Base-by-base conservation (phyloP, 2,113 vertebrate species). In the Cebus imitator region DNA sequence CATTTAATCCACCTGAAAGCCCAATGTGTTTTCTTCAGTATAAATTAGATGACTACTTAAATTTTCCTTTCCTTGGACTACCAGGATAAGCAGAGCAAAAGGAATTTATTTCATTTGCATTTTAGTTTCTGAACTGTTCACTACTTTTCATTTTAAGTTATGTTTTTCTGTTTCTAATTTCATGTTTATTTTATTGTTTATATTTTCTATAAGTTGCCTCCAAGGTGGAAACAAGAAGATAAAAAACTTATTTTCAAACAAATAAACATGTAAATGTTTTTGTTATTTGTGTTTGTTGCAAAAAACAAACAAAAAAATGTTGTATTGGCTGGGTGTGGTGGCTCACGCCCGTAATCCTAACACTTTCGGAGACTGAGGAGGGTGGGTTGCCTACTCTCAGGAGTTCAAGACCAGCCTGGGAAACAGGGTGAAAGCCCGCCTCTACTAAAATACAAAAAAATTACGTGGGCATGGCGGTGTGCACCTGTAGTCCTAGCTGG, bases 391-490 rank as follows among this genome's bases (percentile, higher is more conserved):
- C 27, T 32, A 30, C 30, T 12, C 61, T 64, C 27, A 14, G 12
- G 27, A 64, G 12, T 30, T 64, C 61, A 2, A 64, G 5, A 64
- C 27, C 27, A 30, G 61, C 61, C 61, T 64, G 27, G 27, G 61
- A 27, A 64, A 64, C 61, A 64, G 27, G 12, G 61, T 64, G 6
- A 64, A 64, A 64, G 27, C 12, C 27, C 13, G 1, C 32, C 61
- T 64, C 61, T 64, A 64, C 12, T 32, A 64, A 64, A 64, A 64
- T 64, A 32, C 61, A 64, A 64, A 64, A 32, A 30, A 32, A 64
- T 3, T 64, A 64, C 0, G 27, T 13, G 0, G 27, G 12, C 6
- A 30, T 64, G 27, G 30, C 0, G 2, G 12, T 6, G 61, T 64
- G 12, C 11, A 64, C 12, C 61, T 64, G 61, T 64, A 64, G 61